A percentile compares a stretch with the other conserved stretches of the same genome.
Evolutionary conservation across 30 jellyfish, hydroid and myxozoan species (phyloP).

Genomic region (Turritopsis rubra): DNA sequence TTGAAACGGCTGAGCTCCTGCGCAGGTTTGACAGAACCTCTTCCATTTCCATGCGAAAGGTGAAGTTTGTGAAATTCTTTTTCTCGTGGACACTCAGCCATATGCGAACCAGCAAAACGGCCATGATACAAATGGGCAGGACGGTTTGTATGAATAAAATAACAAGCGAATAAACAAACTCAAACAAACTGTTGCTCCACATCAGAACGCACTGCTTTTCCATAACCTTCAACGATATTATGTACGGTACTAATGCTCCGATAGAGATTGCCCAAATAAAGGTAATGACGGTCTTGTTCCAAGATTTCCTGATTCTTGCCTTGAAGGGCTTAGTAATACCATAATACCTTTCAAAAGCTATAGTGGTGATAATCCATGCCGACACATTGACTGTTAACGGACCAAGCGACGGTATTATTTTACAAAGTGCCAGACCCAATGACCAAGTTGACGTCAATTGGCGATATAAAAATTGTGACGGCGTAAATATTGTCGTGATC

Average conservation of each 20-base stretch:
- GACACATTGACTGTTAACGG: constrained; percentile 61
- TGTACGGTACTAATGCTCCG: background rate
- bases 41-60: background rate
- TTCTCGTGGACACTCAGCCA: background rate
- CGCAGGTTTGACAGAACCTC: background rate
- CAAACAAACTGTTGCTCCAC: background rate
- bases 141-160: background rate
- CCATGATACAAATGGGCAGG: background rate
- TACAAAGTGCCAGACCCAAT: constrained; percentile 19
- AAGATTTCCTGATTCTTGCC: background rate
- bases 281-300: background rate
- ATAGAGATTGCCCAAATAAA: background rate
- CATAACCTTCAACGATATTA: background rate
- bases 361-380: constrained; percentile 57
- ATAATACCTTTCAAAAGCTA: constrained; percentile 57
- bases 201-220: background rate
- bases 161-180: background rate
- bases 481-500: background rate
- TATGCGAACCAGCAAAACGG: background rate
- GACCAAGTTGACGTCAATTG: background rate
- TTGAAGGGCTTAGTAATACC: constrained; percentile 47
- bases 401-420: constrained; percentile 35
- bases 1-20: background rate
- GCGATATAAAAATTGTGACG: background rate
- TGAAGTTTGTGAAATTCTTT: no score